Evolutionary conservation across 2,113 vertebrate species (phyloP).

Genomic region (Chionomys nivalis): DNA sequence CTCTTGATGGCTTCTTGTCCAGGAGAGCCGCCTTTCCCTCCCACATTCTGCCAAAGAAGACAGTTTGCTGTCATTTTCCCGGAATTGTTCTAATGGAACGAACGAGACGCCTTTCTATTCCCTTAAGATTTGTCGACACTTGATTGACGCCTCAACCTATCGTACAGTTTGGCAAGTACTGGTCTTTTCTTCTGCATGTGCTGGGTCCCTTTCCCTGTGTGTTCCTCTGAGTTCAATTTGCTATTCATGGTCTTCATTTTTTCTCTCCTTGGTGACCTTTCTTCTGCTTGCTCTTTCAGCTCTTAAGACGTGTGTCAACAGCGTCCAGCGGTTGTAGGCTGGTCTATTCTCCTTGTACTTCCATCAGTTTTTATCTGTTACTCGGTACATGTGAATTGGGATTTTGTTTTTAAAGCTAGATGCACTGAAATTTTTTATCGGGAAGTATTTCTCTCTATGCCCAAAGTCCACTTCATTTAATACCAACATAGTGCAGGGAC

Average conservation of each 20-base stretch:
- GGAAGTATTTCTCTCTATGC: not conserved
- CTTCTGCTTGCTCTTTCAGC: not conserved
- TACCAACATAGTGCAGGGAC: not conserved
- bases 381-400: not conserved
- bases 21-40: accelerated
- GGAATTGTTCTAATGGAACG: not conserved
- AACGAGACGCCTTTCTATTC: not conserved
- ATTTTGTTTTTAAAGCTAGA: not conserved
- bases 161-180: not conserved
- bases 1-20: accelerated
- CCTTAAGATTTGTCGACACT: not conserved
- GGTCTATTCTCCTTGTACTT: not conserved
- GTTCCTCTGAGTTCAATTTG: not conserved
- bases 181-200: too few species aligned
- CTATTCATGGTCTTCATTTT: not conserved
- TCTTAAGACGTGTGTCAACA: not conserved
- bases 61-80: too few species aligned
- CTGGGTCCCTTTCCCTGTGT: accelerated
- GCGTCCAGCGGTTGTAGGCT: not conserved
- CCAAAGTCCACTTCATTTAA: not conserved
- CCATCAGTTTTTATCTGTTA: not conserved
- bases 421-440: not conserved
- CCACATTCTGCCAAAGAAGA: not conserved
- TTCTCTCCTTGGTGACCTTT: not conserved
- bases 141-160: not conserved